Evolutionary conservation across 2,888 invertebrate genomes (phyloP), one percentile per base, ranked within the genome.

Genomic region (Microctonus aethiopoides): DNA sequence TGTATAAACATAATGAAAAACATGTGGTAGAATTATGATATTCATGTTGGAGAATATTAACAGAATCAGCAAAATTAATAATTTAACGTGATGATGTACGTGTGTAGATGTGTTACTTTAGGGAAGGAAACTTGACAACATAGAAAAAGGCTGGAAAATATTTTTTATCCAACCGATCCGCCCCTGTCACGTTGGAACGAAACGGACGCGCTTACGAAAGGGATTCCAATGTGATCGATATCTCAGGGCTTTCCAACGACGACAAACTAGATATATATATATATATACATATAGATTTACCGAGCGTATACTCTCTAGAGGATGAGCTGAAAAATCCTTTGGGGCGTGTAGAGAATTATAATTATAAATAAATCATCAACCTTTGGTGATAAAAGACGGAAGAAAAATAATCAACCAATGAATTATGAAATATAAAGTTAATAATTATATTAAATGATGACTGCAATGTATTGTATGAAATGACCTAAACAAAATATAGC

Each of bases 211-310:
- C 32, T 57, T 65, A 32, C n/a, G 64, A 41, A 77, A 75, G 77
- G 76, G 75, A 75, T 74, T 69, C 72, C 74, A 68, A 75, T 74
- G 74, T 75, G 77, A 80, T 79, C 77, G 77, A 79, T 79, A 79
- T 76, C 76, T 75, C 70, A 70, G 74, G 75, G 29, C 29, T 72
- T 74, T 60, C 41, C 22, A 34, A 63, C 34, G 29, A 64, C 22
- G 36, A 36, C n/a, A 59, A 22, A 34, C 34, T 36, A 34, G 2
- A 20, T 62, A 29, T 24, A 26, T 62, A n/a, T n/a, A n/a, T n/a
- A n/a, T n/a, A n/a, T n/a, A n/a, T 22, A 26, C 13, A 36, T 63
- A n/a, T n/a, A n/a, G n/a, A n/a, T n/a, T 34, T 34, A 52, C 51
- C 20, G 20, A 29, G 29, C 29, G 7, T 29, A 29, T 29, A 29